Percentiles rank a stretch among this genome's conserved stretches.
phyloP scores from a whole-genome alignment of 2,113 vertebrate species.

The Gallinago jamesoni region DNA sequence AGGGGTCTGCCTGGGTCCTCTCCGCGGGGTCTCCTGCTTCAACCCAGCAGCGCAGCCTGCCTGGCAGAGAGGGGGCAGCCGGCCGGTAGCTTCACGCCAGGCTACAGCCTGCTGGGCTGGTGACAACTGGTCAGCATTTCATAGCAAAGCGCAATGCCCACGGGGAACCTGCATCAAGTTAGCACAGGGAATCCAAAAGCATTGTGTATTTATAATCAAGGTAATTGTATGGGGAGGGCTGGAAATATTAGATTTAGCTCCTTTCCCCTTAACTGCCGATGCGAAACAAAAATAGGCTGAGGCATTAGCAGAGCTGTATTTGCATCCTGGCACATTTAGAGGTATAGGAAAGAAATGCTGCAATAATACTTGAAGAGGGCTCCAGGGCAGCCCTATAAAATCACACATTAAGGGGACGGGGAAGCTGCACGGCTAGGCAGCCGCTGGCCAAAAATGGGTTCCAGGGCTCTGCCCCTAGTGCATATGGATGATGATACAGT shows the following conservation, averaged over 20 bases:
- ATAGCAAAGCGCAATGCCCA: not conserved
- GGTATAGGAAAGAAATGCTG: not conserved
- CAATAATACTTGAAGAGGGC: not conserved
- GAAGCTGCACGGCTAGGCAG: not conserved
- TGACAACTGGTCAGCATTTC: not conserved
- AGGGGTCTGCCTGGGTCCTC: not conserved
- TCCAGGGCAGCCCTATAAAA: constrained; percentile 17
- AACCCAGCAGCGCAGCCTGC: not conserved
- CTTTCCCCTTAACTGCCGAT: not conserved
- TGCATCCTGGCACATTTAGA: not conserved
- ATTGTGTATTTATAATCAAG: not conserved
- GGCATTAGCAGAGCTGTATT: not conserved
- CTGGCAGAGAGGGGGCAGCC: not conserved
- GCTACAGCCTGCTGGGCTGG: constrained; percentile 26
- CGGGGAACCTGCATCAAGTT: not conserved
- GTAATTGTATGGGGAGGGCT: not conserved
- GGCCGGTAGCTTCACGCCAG: not conserved
- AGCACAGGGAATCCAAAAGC: not conserved
- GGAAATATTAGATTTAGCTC: not conserved
- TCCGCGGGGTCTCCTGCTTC: not conserved
- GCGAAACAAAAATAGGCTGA: constrained; percentile 26
- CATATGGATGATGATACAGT: not conserved
- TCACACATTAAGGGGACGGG: not conserved
- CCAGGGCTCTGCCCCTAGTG: not conserved
- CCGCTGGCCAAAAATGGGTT: not conserved